phyloP scores from a whole-genome alignment of 92 coral and sea anemone genomes.

The Palythoa grandiflora region DNA sequence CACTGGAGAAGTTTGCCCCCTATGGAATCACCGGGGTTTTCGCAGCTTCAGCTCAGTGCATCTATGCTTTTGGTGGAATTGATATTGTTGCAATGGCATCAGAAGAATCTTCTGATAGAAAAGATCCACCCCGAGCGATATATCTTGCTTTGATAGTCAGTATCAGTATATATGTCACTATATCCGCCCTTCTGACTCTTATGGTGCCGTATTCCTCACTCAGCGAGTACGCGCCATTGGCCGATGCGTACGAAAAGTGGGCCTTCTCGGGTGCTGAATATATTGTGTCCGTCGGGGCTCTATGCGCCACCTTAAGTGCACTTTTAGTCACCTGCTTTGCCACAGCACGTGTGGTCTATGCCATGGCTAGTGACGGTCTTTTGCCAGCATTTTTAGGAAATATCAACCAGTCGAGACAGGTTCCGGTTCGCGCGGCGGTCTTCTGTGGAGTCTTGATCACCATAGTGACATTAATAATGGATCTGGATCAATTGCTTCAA shows the following conservation, averaged over 20 bases:
- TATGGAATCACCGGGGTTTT: conserved; percentile 78
- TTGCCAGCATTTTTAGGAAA: conserved; percentile 69
- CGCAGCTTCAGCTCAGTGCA: conserved; percentile 80
- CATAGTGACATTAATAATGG: conserved; percentile 68
- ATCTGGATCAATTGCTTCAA: conserved; percentile 71
- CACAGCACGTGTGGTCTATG: conserved; percentile 78
- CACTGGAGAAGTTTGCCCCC: conserved; percentile 81
- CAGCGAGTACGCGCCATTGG: conserved; percentile 72
- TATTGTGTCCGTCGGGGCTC: conserved; percentile 81
- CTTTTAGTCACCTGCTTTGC: conserved; percentile 73
- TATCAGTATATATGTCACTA: conserved; percentile 60
- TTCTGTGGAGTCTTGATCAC: conserved; percentile 67
- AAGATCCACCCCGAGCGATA: conserved; percentile 66
- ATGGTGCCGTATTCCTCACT: conserved; percentile 77
- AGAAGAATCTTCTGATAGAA: conserved; percentile 74
- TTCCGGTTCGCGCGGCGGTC: conserved; percentile 76
- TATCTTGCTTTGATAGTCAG: conserved; percentile 64
- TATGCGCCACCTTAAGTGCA: conserved; percentile 74
- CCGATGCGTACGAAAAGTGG: conserved; percentile 71
- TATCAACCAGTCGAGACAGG: conserved; percentile 64
- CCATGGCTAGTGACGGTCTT: conserved; percentile 88
- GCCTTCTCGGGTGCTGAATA: conserved; percentile 74
- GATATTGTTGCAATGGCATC: conserved; percentile 82
- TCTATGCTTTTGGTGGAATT: conserved; percentile 79
- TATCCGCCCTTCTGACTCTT: conserved; percentile 67